Conservation (phyloP, 2,113 vertebrate genomes). For the Paramormyrops kingsleyae region DNA sequence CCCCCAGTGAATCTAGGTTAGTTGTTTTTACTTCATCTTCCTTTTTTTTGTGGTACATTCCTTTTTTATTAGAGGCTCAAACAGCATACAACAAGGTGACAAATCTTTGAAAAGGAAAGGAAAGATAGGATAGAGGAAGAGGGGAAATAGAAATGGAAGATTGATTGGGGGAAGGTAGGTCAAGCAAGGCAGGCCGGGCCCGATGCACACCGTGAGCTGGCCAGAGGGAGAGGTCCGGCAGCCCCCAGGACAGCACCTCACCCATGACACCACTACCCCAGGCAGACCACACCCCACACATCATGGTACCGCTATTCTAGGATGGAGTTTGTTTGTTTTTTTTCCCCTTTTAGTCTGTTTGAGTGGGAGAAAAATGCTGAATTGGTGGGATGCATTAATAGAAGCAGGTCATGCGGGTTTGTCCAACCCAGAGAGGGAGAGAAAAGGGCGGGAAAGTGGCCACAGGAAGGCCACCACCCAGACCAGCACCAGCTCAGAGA, state of each 20-base stretch:
- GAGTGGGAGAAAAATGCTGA: neutral
- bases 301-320: neutral
- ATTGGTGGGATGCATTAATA: neutral
- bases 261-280: neutral
- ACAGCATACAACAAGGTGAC: neutral
- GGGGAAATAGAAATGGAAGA: neutral
- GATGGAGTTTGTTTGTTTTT: too few relatives aligned
- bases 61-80: neutral
- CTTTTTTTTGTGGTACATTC: neutral
- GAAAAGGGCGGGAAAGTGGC: neutral
- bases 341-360: neutral
- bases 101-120: neutral
- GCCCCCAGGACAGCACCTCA: neutral
- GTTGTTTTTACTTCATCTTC: slow-evolving; percentile 1
- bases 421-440: neutral
- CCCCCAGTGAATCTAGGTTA: neutral
- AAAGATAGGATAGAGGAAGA: neutral
- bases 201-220: too few relatives aligned
- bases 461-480: neutral
- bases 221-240: neutral
- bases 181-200: too few relatives aligned
- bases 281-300: neutral
- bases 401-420: neutral
- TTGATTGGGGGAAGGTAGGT: neutral
- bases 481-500: too few relatives aligned